A percentile compares a stretch with the other conserved stretches of the same genome.
Conservation (phyloP, 2,888 invertebrate species). For the Malacosoma neustria region DNA sequence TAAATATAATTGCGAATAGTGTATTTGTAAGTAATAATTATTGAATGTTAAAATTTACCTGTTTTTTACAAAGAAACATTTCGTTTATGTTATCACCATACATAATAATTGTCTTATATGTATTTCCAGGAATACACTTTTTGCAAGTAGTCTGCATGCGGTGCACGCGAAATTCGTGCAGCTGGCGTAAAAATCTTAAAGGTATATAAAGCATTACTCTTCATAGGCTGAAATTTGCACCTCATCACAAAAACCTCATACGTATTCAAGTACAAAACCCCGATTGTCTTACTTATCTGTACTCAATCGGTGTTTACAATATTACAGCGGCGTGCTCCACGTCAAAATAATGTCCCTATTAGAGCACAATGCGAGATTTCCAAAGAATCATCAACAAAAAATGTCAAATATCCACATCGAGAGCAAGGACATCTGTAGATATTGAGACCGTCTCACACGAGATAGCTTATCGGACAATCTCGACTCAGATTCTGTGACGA, state of each 20-base stretch:
- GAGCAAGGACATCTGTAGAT: conserved; percentile 73
- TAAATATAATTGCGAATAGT: too few relatives aligned
- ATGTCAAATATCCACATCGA: conserved; percentile 60
- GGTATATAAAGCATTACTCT: conserved; percentile 4
- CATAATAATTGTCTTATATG: too few relatives aligned
- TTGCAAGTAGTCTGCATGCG: not conserved
- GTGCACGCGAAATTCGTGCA: not conserved
- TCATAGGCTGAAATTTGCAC: conserved; percentile 26
- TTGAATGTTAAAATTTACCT: too few relatives aligned
- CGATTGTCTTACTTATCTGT: conserved; percentile 68
- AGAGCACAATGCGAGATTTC: conserved; percentile 63
- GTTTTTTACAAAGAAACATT: too few relatives aligned
- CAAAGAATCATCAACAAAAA: conserved; percentile 67
- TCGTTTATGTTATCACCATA: too few relatives aligned
- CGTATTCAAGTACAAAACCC: conserved; percentile 36
- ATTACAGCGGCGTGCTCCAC: conserved; percentile 57
- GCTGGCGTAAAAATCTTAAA: not conserved
- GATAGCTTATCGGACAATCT: conserved; percentile 69
- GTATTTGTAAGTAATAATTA: too few relatives aligned
- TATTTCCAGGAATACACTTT: not conserved
- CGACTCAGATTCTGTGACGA: conserved; percentile 68
- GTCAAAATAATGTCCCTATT: conserved; percentile 75
- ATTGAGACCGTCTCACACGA: conserved; percentile 71
- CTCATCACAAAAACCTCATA: conserved; percentile 32
- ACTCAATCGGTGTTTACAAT: conserved; percentile 71